Base-by-base conservation (phyloP, 2,113 vertebrate genomes). In the Catharus bicknelli region DNA sequence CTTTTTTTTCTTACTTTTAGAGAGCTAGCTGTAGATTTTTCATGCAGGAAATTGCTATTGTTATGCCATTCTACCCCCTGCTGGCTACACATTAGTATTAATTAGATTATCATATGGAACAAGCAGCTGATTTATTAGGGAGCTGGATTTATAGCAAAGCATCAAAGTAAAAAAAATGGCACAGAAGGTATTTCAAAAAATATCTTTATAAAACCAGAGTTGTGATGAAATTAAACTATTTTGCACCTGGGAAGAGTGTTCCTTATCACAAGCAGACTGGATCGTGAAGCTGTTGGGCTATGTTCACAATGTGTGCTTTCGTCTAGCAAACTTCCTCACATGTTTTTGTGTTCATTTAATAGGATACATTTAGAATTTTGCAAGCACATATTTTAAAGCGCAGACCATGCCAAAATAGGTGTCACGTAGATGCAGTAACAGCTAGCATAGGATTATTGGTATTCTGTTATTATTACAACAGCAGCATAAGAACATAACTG, bases 61-160 rank as follows among this genome's bases (percentile, higher is more conserved):
- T 91, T 93, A 82, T 42, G 69, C 26, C 43, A 69, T 34, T 82
- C 79, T 88, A 82, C 93, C 91, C 90, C 77, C 95, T 95, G 45
- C 90, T 95, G 95, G 95, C 51, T 85, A 67, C 40, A 69, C 4
- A 18, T 47, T 23, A 55, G 57, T 63, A 91, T 67, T 79, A 91
- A 83, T 83, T 72, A 72, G 7, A 29, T 73, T 78, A 20, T 43
- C 9, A 18, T 59, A 21, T 23, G 25, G n/a, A 73, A 54, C 32
- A 55, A 83, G 21, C 22, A 29, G 15, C 19, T 53, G 16, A 57
- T 79, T 13, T 63, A 27, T 78, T 80, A 51, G 30, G 13, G 7
- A 78, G 6, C 13, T 75, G 43, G 14, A 38, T 79, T 76, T 58
- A 20, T 23, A 79, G 30, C 25, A 55, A 17, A 34, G 40, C 59